Conservation (phyloP, 2,113 vertebrate species). For the Prolemur simus region DNA sequence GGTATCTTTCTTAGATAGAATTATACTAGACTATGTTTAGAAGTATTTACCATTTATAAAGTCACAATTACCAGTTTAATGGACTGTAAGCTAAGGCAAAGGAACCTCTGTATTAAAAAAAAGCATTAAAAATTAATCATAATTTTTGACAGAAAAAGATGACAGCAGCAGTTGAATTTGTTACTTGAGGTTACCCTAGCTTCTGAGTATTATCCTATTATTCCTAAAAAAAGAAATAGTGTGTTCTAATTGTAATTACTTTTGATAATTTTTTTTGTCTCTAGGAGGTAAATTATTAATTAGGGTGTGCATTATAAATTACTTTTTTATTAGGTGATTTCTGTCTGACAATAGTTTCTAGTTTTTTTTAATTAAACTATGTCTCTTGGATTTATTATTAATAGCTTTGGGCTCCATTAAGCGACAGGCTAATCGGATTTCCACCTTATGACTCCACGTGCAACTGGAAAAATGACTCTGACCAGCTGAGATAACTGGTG, state of each 20-base stretch:
- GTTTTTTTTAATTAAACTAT: constrained; percentile 81
- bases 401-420: constrained; percentile 79
- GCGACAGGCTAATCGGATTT: constrained; percentile 74
- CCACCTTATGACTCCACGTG: constrained; percentile 6
- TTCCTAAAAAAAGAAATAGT: constrained; percentile 77
- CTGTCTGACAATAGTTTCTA: constrained; percentile 73
- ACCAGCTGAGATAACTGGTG: constrained; percentile 36
- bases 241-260: constrained; percentile 75
- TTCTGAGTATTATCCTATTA: constrained; percentile 75
- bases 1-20: constrained; percentile 55
- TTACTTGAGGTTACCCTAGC: constrained; percentile 66
- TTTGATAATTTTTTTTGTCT: constrained; percentile 80
- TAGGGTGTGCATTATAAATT: constrained; percentile 81
- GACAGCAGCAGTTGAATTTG: constrained; percentile 68
- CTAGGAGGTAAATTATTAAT: constrained; percentile 83
- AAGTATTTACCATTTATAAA: constrained; percentile 51
- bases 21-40: constrained; percentile 35
- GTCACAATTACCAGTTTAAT: constrained; percentile 45
- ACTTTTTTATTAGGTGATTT: constrained; percentile 80
- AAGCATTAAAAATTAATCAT: constrained; percentile 44
- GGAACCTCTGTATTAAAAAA: constrained; percentile 15
- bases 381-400: constrained; percentile 83
- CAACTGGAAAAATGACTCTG: constrained; percentile 49
- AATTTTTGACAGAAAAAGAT: constrained; percentile 59
- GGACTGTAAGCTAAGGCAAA: background rate